These are phyloP conservation scores for Eristalinus aeneus DNA, from an alignment of 2,888 invertebrate genomes.

Conservation along the genomic window DNA sequence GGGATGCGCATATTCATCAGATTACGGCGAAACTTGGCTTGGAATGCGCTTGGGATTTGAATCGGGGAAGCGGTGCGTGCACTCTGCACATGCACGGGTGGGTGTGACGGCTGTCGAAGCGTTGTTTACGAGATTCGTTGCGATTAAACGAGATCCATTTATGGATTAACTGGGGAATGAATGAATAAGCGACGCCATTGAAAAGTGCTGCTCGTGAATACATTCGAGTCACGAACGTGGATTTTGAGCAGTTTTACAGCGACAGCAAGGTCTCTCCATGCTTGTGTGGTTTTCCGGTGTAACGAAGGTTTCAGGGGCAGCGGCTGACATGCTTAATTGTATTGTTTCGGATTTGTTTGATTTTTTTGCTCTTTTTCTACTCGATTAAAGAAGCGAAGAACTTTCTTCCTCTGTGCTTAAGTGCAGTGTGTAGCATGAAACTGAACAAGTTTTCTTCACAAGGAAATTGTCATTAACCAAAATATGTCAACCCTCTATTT, in stretches of 20 bases:
- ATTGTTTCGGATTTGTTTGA: too few species aligned
- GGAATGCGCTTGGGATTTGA: neutral
- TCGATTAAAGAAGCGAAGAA: too few species aligned
- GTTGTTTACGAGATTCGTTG: neutral
- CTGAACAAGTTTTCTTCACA: too few species aligned
- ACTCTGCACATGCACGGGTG: neutral
- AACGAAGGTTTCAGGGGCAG: neutral
- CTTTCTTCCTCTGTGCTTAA: too few species aligned
- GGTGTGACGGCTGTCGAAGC: neutral
- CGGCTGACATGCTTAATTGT: too few species aligned
- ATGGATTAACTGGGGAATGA: neutral
- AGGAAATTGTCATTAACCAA: too few species aligned
- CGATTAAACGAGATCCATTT: neutral
- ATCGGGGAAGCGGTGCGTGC: neutral
- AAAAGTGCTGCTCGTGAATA: neutral
- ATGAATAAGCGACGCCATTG: neutral
- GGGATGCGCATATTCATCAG: neutral
- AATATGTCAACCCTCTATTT: too few species aligned
- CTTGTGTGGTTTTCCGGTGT: neutral
- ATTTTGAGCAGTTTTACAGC: neutral
- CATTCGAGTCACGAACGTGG: neutral
- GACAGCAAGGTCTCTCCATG: neutral
- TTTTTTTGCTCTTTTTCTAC: too few species aligned
- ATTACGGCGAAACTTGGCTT: neutral
- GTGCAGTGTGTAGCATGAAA: too few species aligned